Evolutionary conservation across 1,140 invertebrate species (phyloP).

Genomic region (Nylanderia fulva): DNA sequence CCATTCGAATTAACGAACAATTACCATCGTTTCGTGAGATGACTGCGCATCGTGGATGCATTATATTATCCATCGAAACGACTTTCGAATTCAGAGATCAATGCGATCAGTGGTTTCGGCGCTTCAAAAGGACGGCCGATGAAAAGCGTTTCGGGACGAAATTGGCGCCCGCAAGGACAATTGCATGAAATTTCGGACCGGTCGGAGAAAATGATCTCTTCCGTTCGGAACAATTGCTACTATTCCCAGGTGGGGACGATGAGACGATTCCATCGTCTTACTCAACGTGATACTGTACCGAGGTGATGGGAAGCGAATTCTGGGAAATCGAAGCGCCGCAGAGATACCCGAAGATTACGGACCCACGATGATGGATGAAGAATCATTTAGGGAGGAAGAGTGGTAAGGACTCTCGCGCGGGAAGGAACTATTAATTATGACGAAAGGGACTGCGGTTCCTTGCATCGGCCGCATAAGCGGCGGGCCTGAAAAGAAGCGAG

Average conservation of each 20-base stretch:
- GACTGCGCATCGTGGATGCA: conserved; percentile 54
- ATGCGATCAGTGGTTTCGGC: neutral
- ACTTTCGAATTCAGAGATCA: conserved; percentile 12
- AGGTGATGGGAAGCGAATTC: conserved; percentile 58
- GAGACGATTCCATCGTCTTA: conserved; percentile 16
- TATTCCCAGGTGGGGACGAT: neutral
- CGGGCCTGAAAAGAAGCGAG: conserved; percentile 81
- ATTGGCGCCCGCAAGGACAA: conserved; percentile 20
- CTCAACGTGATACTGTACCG: neutral
- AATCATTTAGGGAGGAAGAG: conserved; percentile 84
- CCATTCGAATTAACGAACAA: conserved; percentile 65
- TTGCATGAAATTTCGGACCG: conserved; percentile 37
- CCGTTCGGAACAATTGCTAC: conserved; percentile 39
- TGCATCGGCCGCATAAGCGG: conserved; percentile 77
- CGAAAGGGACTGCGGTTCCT: conserved; percentile 82
- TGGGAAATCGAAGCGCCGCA: conserved; percentile 74
- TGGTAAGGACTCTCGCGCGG: conserved; percentile 77
- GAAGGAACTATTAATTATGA: conserved; percentile 85
- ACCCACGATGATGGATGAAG: conserved; percentile 80
- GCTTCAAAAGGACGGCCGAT: conserved; percentile 28
- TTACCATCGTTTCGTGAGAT: conserved; percentile 64
- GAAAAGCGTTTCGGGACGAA: conserved; percentile 32
- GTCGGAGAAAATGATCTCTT: conserved; percentile 49
- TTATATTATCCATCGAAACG: conserved; percentile 61
- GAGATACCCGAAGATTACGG: conserved; percentile 76